Evolutionary conservation across 2,113 vertebrate species (phyloP).

Genomic region (Corapipo altera): DNA sequence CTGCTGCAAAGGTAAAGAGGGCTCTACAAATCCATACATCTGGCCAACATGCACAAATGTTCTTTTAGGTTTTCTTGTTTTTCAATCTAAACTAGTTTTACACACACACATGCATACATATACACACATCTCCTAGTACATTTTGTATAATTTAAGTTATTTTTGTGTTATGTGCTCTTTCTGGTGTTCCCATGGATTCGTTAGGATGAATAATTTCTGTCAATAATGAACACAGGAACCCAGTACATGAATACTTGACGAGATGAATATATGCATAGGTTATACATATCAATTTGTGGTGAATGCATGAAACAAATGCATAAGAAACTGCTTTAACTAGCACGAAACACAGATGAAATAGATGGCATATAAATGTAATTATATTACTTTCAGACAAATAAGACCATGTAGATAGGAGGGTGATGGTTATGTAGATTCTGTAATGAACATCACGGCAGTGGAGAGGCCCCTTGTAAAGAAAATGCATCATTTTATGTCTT

Average conservation of each 20-base stretch:
- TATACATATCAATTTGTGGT: conserved; percentile 63
- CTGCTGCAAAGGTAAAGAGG: not conserved
- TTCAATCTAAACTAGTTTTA: not conserved
- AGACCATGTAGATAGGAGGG: not conserved
- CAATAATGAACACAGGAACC: conserved; percentile 67
- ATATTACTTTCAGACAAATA: conserved; percentile 41
- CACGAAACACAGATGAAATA: conserved; percentile 34
- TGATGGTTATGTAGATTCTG: not conserved
- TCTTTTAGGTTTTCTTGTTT: not conserved
- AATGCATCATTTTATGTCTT: not conserved
- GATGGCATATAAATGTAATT: conserved; percentile 45
- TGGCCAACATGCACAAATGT: not conserved
- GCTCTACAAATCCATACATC: not conserved
- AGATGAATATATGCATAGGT: conserved; percentile 72
- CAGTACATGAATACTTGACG: conserved; percentile 67
- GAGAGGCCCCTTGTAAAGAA: not conserved
- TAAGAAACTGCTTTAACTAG: conserved; percentile 59
- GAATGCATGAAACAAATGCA: conserved; percentile 63
- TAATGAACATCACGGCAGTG: conserved; percentile 30
- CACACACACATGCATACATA: not conserved
- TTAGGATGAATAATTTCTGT: conserved; percentile 70
- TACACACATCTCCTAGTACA: not conserved
- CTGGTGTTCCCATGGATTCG: conserved; percentile 50
- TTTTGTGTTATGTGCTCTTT: conserved; percentile 51
- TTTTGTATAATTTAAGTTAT: conserved; percentile 63